Conservation (phyloP, 2,797 vertebrate genomes). For the Cuculus canorus region DNA sequence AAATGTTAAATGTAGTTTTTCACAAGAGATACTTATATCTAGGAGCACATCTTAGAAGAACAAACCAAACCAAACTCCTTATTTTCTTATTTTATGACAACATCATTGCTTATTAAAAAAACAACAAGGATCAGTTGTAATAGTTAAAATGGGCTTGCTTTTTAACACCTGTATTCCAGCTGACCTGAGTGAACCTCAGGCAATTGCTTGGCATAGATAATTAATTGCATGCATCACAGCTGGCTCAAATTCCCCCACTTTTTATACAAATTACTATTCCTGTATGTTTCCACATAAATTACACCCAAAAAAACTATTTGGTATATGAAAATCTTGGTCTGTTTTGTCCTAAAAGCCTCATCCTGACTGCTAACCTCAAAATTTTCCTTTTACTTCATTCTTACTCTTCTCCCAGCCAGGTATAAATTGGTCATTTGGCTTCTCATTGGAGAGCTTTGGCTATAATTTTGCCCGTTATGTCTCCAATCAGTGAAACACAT, state of each 20-base stretch:
- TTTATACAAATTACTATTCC: neutral
- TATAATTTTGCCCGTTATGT: neutral
- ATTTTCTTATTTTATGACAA: slow-evolving; percentile 5
- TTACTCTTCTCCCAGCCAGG: accelerated
- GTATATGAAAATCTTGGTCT: neutral
- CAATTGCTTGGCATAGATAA: neutral
- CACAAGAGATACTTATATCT: neutral
- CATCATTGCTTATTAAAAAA: neutral
- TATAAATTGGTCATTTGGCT: neutral
- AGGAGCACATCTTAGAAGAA: neutral
- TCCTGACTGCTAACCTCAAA: neutral
- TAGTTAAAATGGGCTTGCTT: slow-evolving; percentile 19
- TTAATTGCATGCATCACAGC: neutral
- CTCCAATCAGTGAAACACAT: accelerated
- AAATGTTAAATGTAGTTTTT: neutral
- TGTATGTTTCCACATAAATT: neutral
- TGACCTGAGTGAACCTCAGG: neutral
- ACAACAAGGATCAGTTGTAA: neutral
- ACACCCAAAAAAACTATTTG: neutral
- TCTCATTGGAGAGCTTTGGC: neutral
- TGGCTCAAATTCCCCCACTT: neutral
- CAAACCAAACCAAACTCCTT: neutral
- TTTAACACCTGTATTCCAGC: neutral
- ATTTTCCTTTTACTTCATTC: neutral
- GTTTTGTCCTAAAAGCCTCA: neutral